Conservation (phyloP, 1,140 invertebrate genomes). For the Drosophila lowei region DNA sequence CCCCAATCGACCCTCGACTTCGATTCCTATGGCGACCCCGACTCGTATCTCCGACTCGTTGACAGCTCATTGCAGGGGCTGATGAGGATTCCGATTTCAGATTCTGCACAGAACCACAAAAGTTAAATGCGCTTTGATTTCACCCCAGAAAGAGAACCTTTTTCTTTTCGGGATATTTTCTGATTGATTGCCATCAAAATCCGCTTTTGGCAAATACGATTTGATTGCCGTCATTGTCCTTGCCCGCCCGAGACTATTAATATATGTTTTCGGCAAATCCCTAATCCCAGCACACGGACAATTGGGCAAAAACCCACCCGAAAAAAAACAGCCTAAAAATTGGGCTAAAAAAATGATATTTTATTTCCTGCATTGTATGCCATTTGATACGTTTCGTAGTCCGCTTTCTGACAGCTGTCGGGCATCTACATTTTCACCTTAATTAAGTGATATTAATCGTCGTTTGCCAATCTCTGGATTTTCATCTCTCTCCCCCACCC, state of each 20-base stretch:
- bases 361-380: conserved; percentile 49
- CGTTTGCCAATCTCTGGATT: conserved; percentile 39
- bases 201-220: conserved; percentile 78
- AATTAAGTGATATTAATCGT: conserved; percentile 82
- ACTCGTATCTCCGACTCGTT: conserved; percentile 9
- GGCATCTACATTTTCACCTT: conserved; percentile 75
- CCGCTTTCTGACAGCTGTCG: conserved; percentile 73
- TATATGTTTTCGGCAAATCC: conserved; percentile 75
- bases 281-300: conserved; percentile 44
- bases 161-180: conserved; percentile 54
- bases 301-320: conserved; percentile 25
- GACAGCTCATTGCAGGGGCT: conserved; percentile 39
- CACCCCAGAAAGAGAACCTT: conserved; percentile 51
- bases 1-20: neutral
- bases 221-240: conserved; percentile 67
- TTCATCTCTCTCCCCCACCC: conserved; percentile 27
- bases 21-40: neutral
- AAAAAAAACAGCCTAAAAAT: conserved; percentile 38
- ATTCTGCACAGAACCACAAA: conserved; percentile 60
- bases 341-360: conserved; percentile 53
- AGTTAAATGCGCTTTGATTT: conserved; percentile 80
- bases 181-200: conserved; percentile 79
- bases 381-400: conserved; percentile 63
- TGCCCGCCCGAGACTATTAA: conserved; percentile 52
- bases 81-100: conserved; percentile 25